These are phyloP conservation scores for Pandion haliaetus DNA, from an alignment of 2,113 vertebrate species.

Conservation along the genomic window DNA sequence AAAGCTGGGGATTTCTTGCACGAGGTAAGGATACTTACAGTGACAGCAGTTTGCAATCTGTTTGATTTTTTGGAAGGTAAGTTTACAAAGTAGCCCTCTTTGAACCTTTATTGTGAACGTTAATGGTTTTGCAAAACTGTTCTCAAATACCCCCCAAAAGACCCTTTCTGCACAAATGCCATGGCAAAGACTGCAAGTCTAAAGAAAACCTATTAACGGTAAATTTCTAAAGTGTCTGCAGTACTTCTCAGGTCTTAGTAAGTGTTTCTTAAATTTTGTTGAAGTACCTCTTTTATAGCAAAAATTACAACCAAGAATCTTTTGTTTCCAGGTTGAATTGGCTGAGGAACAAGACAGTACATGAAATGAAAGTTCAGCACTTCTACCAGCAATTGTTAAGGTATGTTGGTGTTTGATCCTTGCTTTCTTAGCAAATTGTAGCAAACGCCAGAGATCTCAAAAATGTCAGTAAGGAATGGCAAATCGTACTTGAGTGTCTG, in stretches of 20 bases:
- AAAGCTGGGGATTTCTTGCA: constrained; percentile 85
- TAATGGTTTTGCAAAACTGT: neutral
- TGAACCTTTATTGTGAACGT: neutral
- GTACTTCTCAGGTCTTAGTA: neutral
- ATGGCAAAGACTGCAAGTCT: neutral
- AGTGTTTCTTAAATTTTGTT: neutral
- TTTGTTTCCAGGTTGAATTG: constrained; percentile 73
- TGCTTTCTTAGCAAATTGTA: neutral
- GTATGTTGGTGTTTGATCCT: constrained; percentile 61
- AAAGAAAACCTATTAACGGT: neutral
- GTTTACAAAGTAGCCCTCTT: neutral
- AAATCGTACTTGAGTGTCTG: neutral
- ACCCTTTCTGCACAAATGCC: neutral
- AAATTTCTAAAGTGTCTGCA: neutral
- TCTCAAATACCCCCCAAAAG: neutral
- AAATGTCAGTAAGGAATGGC: neutral
- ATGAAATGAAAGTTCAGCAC: constrained; percentile 87
- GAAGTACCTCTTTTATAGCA: neutral
- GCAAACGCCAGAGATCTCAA: neutral
- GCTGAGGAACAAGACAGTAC: constrained; percentile 74
- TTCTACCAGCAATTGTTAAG: constrained; percentile 84
- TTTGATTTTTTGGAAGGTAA: neutral
- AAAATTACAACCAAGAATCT: neutral
- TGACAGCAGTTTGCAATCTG: neutral
- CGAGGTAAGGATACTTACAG: constrained; percentile 71